Conservation (phyloP, 2,797 vertebrate genomes). For the Silurus aristotelis region DNA sequence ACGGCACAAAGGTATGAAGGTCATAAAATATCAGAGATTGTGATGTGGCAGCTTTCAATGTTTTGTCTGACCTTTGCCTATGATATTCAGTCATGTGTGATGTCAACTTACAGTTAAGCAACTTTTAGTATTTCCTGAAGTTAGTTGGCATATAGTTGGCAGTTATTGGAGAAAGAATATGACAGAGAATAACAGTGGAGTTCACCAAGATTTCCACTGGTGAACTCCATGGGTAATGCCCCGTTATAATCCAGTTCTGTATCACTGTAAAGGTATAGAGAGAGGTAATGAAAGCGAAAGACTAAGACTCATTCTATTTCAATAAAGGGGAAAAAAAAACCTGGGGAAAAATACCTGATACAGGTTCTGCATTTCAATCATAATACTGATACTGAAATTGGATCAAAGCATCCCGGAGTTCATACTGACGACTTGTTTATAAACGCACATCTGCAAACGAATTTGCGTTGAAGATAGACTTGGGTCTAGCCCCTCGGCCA, state of each 20-base stretch:
- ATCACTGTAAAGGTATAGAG: not conserved
- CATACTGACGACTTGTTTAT: not conserved
- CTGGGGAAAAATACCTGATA: no score
- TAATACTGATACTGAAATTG: not conserved
- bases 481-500: no score
- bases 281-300: not conserved
- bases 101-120: not conserved
- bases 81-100: not conserved
- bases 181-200: not conserved
- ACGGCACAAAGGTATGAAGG: not conserved
- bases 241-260: no score
- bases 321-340: not conserved
- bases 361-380: not conserved
- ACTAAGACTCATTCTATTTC: not conserved
- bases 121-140: not conserved
- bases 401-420: not conserved
- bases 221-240: no score
- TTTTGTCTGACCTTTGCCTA: not conserved
- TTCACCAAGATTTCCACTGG: not conserved
- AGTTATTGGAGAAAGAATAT: not conserved
- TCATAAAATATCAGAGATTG: no score
- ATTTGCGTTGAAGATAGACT: no score
- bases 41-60: not conserved
- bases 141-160: no score
- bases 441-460: no score